phyloP scores from a whole-genome alignment of 2,888 invertebrate genomes.

The Dusona sp. region DNA sequence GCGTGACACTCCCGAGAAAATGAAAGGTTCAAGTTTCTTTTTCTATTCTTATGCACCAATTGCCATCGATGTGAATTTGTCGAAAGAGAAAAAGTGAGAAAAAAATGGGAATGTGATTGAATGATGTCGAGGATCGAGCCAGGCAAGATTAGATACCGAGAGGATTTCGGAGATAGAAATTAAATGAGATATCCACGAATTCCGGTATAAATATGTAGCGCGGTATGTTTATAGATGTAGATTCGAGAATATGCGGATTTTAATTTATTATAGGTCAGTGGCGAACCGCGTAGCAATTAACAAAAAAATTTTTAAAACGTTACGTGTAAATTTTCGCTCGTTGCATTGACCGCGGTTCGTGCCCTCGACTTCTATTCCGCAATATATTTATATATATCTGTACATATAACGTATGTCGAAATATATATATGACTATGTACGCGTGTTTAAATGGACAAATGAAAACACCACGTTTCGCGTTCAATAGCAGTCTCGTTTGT shows the following conservation, averaged over 20 bases:
- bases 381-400: no score
- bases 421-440: not conserved
- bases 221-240: not conserved
- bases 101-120: not conserved
- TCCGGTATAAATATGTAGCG: not conserved
- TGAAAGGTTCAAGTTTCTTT: not conserved
- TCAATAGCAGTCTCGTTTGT: slow-evolving; percentile 36
- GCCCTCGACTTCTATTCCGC: not conserved
- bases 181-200: not conserved
- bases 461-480: slow-evolving; percentile 23
- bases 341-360: not conserved
- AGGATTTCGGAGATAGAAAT: not conserved
- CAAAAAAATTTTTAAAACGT: not conserved
- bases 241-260: slow-evolving; percentile 26
- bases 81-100: not conserved
- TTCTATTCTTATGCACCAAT: not conserved
- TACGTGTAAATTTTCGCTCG: not conserved
- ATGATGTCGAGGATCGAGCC: not conserved
- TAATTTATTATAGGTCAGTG: slow-evolving; percentile 55
- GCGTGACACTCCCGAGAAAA: not conserved
- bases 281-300: slow-evolving; percentile 59
- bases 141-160: not conserved
- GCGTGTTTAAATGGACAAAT: not conserved
- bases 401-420: not conserved
- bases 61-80: not conserved